These are phyloP conservation scores for Archocentrus centrarchus DNA, from an alignment of 2,113 vertebrate species.

Conservation along the genomic window DNA sequence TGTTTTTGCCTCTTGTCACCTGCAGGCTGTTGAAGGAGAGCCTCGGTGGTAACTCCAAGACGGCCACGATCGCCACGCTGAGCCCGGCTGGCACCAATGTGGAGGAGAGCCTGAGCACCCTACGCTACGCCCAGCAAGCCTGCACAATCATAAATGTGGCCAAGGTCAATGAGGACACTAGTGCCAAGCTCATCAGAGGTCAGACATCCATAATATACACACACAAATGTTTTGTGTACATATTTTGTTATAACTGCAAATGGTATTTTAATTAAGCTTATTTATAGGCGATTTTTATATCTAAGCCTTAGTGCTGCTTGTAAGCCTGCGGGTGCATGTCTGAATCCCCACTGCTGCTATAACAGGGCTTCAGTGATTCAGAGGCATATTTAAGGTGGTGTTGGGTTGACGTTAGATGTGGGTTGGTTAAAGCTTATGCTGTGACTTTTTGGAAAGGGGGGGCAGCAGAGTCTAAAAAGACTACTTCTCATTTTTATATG, in stretches of 20 bases:
- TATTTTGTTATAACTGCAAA: not conserved
- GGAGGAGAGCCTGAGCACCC: constrained; percentile 93
- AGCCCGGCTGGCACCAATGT: constrained; percentile 89
- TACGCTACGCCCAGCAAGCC: constrained; percentile 93
- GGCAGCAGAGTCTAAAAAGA: not conserved
- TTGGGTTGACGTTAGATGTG: not conserved
- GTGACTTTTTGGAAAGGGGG: no score
- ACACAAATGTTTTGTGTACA: not conserved
- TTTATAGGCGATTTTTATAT: not conserved
- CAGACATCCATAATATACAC: constrained; percentile 36
- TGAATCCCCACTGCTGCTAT: not conserved
- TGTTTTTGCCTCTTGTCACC: not conserved
- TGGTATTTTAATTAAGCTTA: no score
- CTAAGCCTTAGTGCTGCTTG: not conserved
- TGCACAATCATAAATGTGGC: constrained; percentile 92
- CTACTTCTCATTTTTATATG: not conserved
- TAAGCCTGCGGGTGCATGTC: no score
- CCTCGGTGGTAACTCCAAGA: constrained; percentile 96
- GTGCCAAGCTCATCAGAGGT: constrained; percentile 92
- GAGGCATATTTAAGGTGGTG: not conserved
- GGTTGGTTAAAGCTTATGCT: not conserved
- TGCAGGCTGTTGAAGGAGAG: constrained; percentile 94
- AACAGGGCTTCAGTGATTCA: not conserved
- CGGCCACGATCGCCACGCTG: constrained; percentile 92
- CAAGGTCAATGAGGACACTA: constrained; percentile 94